phyloP scores from a whole-genome alignment of 2,888 invertebrate genomes.

The Parnassius apollo region DNA sequence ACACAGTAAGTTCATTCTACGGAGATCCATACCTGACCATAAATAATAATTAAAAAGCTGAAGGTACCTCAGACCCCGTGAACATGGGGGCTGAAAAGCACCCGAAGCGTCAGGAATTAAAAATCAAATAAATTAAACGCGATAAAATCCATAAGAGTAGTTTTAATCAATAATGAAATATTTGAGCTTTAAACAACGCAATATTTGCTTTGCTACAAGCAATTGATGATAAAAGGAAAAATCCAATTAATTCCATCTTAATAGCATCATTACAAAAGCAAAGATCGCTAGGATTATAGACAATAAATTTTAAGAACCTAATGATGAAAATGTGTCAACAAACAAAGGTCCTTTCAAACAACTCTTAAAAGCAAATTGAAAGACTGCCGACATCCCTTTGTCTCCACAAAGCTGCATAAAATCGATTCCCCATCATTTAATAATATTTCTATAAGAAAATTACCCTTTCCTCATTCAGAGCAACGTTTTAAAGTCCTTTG shows the following conservation, averaged over 20 bases:
- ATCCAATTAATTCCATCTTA: constrained; percentile 10
- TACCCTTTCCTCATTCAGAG: constrained; percentile 43
- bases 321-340: constrained; percentile 33
- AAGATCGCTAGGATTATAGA: constrained; percentile 16
- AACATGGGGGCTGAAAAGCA: no score
- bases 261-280: constrained; percentile 9
- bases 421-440: constrained; percentile 67
- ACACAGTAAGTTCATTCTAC: no score
- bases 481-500: constrained; percentile 56
- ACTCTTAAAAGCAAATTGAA: constrained; percentile 53
- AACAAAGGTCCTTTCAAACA: constrained; percentile 43
- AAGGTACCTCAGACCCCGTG: no score
- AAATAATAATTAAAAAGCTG: no score
- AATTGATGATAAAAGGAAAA: constrained; percentile 2
- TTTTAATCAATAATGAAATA: no score
- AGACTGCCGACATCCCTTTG: constrained; percentile 48
- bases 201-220: no score
- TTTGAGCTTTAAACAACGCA: no score
- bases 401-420: constrained; percentile 44
- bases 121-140: no score
- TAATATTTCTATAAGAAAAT: constrained; percentile 69
- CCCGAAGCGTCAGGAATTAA: no score
- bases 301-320: constrained; percentile 18
- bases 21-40: no score
- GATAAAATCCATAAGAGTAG: no score